Conservation (phyloP, 2,113 vertebrate genomes). For the Oostethus manadensis region DNA sequence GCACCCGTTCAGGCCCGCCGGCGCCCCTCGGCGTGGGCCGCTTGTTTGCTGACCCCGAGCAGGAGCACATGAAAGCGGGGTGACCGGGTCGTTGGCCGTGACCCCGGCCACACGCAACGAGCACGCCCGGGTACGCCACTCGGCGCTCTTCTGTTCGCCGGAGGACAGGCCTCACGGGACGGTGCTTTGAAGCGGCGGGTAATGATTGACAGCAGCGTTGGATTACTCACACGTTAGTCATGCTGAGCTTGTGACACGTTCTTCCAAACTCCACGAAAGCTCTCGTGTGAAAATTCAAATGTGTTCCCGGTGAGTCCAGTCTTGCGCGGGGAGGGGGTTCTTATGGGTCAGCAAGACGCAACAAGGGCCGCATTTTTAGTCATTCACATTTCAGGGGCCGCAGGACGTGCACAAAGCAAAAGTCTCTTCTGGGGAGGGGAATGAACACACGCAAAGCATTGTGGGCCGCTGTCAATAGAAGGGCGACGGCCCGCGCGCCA, state of each 20-base stretch:
- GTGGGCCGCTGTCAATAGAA: constrained; percentile 49
- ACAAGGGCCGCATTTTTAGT: constrained; percentile 21
- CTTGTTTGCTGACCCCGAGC: constrained; percentile 53
- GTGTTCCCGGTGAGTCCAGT: not conserved
- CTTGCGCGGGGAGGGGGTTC: no score
- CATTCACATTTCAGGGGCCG: constrained; percentile 26
- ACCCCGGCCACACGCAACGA: constrained; percentile 11
- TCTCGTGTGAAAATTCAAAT: no score
- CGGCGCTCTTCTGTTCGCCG: constrained; percentile 14
- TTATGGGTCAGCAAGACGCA: not conserved
- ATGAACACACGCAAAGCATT: constrained; percentile 52
- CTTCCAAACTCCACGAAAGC: no score
- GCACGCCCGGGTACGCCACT: not conserved
- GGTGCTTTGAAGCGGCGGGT: constrained; percentile 29
- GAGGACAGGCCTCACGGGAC: constrained; percentile 34
- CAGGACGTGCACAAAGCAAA: constrained; percentile 63
- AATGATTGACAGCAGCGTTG: constrained; percentile 59
- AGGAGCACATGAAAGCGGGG: constrained; percentile 38
- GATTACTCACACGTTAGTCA: not conserved
- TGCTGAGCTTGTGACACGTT: not conserved
- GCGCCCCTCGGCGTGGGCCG: constrained; percentile 31
- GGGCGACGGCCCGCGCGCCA: constrained; percentile 31
- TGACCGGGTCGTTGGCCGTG: constrained; percentile 26
- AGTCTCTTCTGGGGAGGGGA: constrained; percentile 56
- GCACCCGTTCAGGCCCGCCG: constrained; percentile 19